Evolutionary conservation across 2,888 invertebrate genomes (phyloP), one percentile per base, ranked within the genome.

Genomic region (Hyposoter dolosus): DNA sequence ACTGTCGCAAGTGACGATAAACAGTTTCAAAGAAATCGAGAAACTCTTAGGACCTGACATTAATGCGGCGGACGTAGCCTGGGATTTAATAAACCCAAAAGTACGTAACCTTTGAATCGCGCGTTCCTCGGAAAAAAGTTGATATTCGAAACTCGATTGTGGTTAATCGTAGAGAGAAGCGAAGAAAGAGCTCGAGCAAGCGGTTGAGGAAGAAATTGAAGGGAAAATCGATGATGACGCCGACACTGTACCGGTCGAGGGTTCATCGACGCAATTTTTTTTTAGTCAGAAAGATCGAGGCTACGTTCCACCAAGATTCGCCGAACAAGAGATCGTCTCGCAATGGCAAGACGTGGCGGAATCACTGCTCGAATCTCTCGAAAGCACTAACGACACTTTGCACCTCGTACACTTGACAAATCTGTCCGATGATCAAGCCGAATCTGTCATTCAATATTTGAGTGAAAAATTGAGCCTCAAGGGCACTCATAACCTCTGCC

Each of bases 401-500:
- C 88, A 91, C 74, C 72, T 90, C n/a, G 72, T 43, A 72, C 83
- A 90, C 12, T 75, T 93, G 2, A 83, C 89, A 45, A 88, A 89
- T 69, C 83, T 93, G 12, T 78, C 90, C 0, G 89, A 89, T 28
- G 69, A 86, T 17, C 89, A 92, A 86, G 40, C 92, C 19, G n/a
- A 85, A 1, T 80, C 87, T 50, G 75, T 90, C 19, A 74, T 90
- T 0, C 80, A 89, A 5, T 86, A 88, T 47, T 88, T 93, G 35
- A 85, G 85, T 17, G 76, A 86, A 9, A 91, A 88, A 84, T 80
- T 93, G 15, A 91, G 89, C 69, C 53, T 77, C 1, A 87, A 86
- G 45, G 93, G 93, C 6, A 87, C 86, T 65, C 90, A 89, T 40
- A 91, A 93, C 89, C 76, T 93, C 7, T 91, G 92, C 47, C 88